phyloP scores from a whole-genome alignment of 2,888 invertebrate genomes.

The Lasioglossum zephyrum region DNA sequence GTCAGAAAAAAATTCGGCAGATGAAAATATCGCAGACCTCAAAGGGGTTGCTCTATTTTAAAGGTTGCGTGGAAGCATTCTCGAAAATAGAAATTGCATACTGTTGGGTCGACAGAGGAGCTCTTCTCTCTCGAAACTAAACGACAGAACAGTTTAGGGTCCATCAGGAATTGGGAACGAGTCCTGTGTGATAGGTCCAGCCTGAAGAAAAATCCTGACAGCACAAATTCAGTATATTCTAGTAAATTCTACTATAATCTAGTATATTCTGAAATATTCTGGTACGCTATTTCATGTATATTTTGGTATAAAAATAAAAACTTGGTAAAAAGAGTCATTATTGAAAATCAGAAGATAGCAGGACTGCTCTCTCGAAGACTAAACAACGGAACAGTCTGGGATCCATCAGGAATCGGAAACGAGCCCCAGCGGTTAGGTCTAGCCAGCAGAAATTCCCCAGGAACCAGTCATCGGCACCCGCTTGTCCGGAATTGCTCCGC shows the following conservation, averaged over 20 bases:
- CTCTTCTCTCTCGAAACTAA: not conserved
- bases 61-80: no score
- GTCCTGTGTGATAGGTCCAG: not conserved
- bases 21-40: no score
- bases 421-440: not conserved
- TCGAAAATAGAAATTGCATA: not conserved
- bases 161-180: constrained; percentile 8
- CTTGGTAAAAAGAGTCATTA: no score
- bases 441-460: constrained; percentile 35
- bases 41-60: no score
- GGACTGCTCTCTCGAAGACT: not conserved
- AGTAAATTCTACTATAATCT: no score
- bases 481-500: constrained; percentile 53
- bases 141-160: not conserved
- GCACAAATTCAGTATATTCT: no score
- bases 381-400: not conserved
- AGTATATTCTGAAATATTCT: no score
- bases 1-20: not conserved
- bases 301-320: no score
- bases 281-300: no score
- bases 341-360: not conserved
- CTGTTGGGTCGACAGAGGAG: not conserved
- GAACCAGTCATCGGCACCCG: constrained; percentile 36
- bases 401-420: not conserved
- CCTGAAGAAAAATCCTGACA: not conserved